Base-by-base conservation (phyloP, 2,113 vertebrate genomes). In the Chaetodon auriga region DNA sequence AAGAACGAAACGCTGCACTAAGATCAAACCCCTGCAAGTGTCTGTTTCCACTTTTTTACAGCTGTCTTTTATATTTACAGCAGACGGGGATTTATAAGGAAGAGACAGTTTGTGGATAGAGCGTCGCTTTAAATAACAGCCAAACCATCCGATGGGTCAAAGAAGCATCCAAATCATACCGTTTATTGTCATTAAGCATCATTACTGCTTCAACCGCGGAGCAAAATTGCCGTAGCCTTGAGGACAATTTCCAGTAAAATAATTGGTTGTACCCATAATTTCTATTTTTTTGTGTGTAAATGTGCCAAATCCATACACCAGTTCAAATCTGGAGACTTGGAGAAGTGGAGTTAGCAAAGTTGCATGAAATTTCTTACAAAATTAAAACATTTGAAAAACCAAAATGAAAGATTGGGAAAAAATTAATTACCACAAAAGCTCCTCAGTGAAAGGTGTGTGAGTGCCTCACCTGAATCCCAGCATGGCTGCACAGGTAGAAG, bases 401-500 rank as follows among this genome's bases (percentile, higher is more conserved):
- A n/a, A n/a, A n/a, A n/a, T n/a, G n/a, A n/a, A n/a, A n/a, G n/a
- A n/a, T n/a, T n/a, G n/a, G n/a, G n/a, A n/a, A n/a, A n/a, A n/a
- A 19, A 19, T 55, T 1, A 35, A 30, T 25, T 30, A 45, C 16
- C 16, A n/a, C 25, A 60, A 7, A 54, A 16, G 2, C 43, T 18
- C 25, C 46, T 25, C 8, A 41, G 0, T 11, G 21, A 30, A 3
- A 7, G 41, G n/a, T 7, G 49, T 48, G n/a, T 19, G 7, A 23
- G 8, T 2, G 14, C 18, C 91, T 87, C 94, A 99, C 98, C 97
- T 99, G 98, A 95, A 99, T 99, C 84, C 98, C 98, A 89, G 98
- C 98, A 87, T 99, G 98, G 96, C 98, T 99, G 95, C 98, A 99
- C 94, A 99, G 96, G 95, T 99, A 99, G 96, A 99, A 99, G 93